Evolutionary conservation across 2,797 vertebrate species (phyloP).

Genomic region (Ibycter americanus): DNA sequence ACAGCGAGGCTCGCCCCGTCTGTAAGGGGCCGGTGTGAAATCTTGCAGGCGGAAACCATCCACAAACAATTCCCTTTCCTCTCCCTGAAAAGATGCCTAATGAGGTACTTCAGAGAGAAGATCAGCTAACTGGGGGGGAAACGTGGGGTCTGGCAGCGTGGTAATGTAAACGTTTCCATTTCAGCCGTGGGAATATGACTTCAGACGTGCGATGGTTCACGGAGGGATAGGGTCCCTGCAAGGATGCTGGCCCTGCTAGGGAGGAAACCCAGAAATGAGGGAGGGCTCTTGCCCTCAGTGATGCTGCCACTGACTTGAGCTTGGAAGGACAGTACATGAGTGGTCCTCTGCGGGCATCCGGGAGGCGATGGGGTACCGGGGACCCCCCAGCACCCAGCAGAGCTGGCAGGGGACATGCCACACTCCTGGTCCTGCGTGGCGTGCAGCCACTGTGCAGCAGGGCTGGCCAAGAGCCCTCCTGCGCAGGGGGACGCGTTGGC

Average conservation of each 20-base stretch:
- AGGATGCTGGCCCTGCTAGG: neutral
- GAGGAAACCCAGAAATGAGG: neutral
- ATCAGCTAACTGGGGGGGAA: neutral
- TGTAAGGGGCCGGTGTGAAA: neutral
- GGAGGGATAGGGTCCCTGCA: neutral
- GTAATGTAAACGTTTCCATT: neutral
- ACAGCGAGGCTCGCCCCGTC: neutral
- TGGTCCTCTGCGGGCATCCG: neutral
- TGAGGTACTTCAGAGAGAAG: neutral
- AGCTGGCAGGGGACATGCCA: neutral
- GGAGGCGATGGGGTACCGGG: neutral
- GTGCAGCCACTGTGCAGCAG: neutral
- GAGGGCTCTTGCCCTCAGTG: neutral
- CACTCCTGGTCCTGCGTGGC: rapidly evolving
- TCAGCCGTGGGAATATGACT: neutral
- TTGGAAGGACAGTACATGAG: neutral
- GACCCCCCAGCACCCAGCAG: neutral
- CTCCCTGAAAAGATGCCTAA: neutral
- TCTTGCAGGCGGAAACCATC: neutral
- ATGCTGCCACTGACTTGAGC: neutral
- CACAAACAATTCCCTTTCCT: neutral
- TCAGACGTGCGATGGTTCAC: neutral
- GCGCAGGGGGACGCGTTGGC: neutral
- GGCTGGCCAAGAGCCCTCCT: neutral
- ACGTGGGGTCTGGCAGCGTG: neutral